Conservation (phyloP, 2,797 vertebrate species). For the Helostoma temminkii region DNA sequence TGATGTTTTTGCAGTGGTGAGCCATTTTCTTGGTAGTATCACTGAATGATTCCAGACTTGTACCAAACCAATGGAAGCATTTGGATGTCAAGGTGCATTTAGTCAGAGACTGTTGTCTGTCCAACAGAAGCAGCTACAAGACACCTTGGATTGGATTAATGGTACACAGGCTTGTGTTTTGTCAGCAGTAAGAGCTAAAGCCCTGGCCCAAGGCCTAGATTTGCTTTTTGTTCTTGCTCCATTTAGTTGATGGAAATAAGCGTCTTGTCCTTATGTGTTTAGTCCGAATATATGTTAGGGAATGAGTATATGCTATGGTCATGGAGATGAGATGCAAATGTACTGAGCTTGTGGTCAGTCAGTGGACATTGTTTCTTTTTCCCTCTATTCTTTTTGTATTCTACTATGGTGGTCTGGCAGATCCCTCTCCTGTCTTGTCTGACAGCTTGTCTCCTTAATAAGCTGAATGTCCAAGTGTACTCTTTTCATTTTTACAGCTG, state of each 20-base stretch:
- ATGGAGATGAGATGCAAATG: constrained; percentile 19
- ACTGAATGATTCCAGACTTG: constrained; percentile 22
- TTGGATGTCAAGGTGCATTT: constrained; percentile 25
- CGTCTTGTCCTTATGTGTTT: constrained; percentile 27
- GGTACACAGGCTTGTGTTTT: constrained; percentile 32
- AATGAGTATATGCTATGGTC: constrained; percentile 13
- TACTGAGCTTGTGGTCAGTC: constrained; percentile 16
- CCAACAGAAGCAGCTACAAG: constrained; percentile 34
- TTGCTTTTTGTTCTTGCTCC: constrained; percentile 38
- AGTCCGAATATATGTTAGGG: constrained; percentile 19
- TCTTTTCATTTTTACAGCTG: constrained; percentile 42
- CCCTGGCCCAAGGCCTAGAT: constrained; percentile 28
- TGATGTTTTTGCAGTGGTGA: constrained; percentile 10
- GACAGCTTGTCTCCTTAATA: constrained; percentile 48
- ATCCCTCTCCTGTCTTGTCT: constrained; percentile 7
- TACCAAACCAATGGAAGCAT: constrained; percentile 29
- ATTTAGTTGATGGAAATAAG: constrained; percentile 46
- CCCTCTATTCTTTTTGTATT: not conserved
- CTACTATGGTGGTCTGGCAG: constrained; percentile 20
- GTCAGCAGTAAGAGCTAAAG: constrained; percentile 22
- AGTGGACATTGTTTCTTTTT: not conserved
- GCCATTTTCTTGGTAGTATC: constrained; percentile 24
- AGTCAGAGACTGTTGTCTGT: constrained; percentile 26
- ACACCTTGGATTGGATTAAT: constrained; percentile 34
- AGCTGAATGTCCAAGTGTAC: constrained; percentile 24